Evolutionary conservation across 2,113 vertebrate genomes (phyloP).

Genomic region (Xenus cinereus): DNA sequence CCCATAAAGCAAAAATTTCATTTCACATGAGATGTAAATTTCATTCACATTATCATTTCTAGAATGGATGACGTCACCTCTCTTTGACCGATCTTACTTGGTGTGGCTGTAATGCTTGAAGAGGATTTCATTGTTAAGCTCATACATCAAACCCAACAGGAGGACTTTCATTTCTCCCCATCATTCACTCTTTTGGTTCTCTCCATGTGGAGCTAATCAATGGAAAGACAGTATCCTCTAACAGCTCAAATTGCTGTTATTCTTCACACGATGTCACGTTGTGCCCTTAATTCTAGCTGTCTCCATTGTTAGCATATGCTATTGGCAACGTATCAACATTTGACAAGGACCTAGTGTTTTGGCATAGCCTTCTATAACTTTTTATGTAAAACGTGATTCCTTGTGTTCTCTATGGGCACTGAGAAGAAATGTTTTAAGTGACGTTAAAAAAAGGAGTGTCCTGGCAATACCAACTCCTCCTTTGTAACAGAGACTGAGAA

Average conservation of each 20-base stretch:
- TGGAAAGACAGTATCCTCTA: background rate
- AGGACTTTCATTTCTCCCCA: background rate
- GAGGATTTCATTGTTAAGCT: background rate
- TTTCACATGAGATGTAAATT: too few species aligned
- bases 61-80: background rate
- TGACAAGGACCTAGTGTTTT: background rate
- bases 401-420: background rate
- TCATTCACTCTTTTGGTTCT: background rate
- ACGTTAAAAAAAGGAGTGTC: background rate
- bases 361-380: background rate
- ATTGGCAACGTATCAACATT: background rate
- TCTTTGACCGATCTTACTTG: background rate
- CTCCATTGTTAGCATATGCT: background rate
- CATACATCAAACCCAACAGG: background rate
- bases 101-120: background rate
- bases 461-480: background rate
- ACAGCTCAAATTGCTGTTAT: background rate
- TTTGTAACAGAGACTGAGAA: background rate
- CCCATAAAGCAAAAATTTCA: background rate
- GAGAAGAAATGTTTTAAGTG: background rate
- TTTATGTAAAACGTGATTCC: background rate
- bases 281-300: background rate
- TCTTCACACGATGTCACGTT: background rate
- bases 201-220: background rate
- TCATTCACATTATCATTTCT: background rate